Base-by-base conservation (phyloP, 2,797 vertebrate genomes). In the Phylloscopus collybita region DNA sequence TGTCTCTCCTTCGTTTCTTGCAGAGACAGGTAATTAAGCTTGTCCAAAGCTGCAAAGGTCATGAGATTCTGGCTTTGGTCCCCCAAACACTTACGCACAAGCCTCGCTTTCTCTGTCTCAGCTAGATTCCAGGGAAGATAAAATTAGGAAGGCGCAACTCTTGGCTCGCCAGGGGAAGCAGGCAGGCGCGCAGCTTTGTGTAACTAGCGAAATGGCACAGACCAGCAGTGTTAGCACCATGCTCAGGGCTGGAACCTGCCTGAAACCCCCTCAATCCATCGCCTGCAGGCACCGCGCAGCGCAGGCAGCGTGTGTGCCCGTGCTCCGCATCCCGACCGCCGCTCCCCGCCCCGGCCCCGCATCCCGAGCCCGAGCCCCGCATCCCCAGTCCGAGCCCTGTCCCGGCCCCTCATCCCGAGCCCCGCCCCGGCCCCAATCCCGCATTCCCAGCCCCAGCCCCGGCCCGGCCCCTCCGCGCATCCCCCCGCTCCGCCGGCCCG, bases 211-310 rank as follows among this genome's bases (percentile, higher is more conserved):
- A 22, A 20, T 5, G 42, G 20, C 30, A 11, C 40, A 10, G 9
- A 11, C 21, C 3, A 3, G 11, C 34, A 5, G 19, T 0, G 17
- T 1, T 3, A 11, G n/a, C 60, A 9, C 26, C 53, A 15, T 1
- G 29, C 11, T 29, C 23, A 21, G 6, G 11, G 42, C 69, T 4
- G 80, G 16, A 29, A 60, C 16, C 32, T 13, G 27, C 18, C 45
- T 10, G 12, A 42, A 51, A 0, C 2, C 5, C 8, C 13, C 8
- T 12, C 6, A 26, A 2, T 4, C 45, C 70, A 32, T 7, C 32
- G 25, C 2, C 53, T 13, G 2, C 45, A 14, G 15, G 45, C 16
- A 62, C 26, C 13, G 45, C 30, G 30, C 38, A 34, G 30, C 4
- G n/a, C 15, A 30, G 10, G 29, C 15, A 70, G 11, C 17, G 10